Conservation (phyloP, 2,113 vertebrate genomes). For the Cnemophilus loriae region DNA sequence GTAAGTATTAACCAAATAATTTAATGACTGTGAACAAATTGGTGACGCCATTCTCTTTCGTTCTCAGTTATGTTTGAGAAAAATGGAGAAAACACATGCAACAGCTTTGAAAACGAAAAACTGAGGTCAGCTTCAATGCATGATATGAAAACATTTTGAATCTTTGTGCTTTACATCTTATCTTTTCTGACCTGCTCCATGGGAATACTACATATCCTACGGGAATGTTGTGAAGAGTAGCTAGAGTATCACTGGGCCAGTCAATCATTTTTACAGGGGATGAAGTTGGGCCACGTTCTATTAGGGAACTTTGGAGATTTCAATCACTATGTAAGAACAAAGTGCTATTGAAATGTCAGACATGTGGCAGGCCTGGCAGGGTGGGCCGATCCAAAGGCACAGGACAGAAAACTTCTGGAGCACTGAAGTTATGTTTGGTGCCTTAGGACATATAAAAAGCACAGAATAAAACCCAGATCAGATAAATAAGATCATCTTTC, state of each 20-base stretch:
- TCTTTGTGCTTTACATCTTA: neutral
- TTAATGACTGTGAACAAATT: neutral
- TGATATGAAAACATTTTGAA: neutral
- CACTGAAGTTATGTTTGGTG: neutral
- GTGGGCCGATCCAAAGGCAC: neutral
- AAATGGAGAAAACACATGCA: neutral
- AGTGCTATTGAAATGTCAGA: neutral
- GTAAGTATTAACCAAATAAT: neutral
- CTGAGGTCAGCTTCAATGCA: neutral
- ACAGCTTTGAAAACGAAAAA: neutral
- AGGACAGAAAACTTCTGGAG: neutral
- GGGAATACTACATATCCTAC: neutral
- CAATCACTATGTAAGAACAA: neutral
- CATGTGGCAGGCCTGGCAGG: neutral
- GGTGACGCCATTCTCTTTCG: neutral
- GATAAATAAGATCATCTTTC: slow-evolving; percentile 11
- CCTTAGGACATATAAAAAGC: neutral
- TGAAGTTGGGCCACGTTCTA: neutral
- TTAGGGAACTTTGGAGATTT: neutral
- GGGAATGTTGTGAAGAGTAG: neutral
- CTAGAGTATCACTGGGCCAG: neutral
- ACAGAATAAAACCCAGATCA: neutral
- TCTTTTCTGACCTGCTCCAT: neutral
- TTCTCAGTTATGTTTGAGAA: neutral
- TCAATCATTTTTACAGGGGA: neutral